These are phyloP conservation scores for Chrysogorgia sp. DNA, from an alignment of 92 coral and sea anemone species.

Conservation along the genomic window DNA sequence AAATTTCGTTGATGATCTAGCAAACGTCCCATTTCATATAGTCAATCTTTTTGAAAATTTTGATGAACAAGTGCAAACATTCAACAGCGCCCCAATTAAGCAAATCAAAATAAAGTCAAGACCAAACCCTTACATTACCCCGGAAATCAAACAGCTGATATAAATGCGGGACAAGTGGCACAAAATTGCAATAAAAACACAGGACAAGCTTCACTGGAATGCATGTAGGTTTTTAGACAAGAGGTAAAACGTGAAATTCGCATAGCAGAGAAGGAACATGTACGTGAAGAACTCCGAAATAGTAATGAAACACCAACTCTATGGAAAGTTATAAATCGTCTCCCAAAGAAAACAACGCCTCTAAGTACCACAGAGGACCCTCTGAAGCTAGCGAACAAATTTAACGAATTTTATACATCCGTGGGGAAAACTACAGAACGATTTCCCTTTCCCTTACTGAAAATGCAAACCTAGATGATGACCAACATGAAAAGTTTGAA, in stretches of 20 bases:
- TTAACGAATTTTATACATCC: conserved; percentile 43
- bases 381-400: conserved; percentile 43
- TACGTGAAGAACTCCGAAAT: conserved; percentile 10
- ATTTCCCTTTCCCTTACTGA: too few relatives aligned
- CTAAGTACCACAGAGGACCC: conserved; percentile 45
- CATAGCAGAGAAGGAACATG: conserved; percentile 47
- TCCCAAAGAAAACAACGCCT: conserved; percentile 23
- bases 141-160: conserved; percentile 54
- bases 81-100: conserved; percentile 56
- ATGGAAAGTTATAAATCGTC: conserved; percentile 48
- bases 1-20: conserved; percentile 43
- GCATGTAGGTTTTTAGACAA: conserved; percentile 58
- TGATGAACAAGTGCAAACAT: conserved; percentile 58
- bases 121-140: conserved; percentile 52
- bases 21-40: conserved; percentile 54
- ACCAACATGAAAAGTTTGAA: conserved; percentile 37
- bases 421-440: conserved; percentile 45
- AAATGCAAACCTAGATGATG: conserved; percentile 43
- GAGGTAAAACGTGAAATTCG: conserved; percentile 63
- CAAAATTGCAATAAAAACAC: conserved; percentile 40
- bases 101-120: conserved; percentile 51
- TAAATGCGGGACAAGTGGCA: conserved; percentile 57
- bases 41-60: conserved; percentile 59
- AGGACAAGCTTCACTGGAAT: conserved; percentile 58
- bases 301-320: conserved; percentile 40